Base-by-base conservation (phyloP, 1,140 invertebrate genomes). In the Armadillidium nasatum region DNA sequence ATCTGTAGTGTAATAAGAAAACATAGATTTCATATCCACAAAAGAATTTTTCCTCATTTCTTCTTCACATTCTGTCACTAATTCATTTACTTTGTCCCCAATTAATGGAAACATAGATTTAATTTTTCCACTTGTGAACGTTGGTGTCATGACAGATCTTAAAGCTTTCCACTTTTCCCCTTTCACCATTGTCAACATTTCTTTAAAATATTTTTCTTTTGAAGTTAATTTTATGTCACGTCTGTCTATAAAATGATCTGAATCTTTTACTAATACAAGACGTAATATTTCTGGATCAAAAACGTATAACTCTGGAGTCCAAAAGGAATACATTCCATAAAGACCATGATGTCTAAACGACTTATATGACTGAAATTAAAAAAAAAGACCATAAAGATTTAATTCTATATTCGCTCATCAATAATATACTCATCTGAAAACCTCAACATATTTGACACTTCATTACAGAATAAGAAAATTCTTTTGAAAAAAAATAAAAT, bases 121-220 rank as follows among this genome's bases (percentile, higher is more conserved):
- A 46, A 73, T 73, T 43, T 73, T 73, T 0, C 72, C 72, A 13
- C 45, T 54, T 22, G 72, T 46, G 45, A 73, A 73, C 22, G 72
- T 73, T 10, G 72, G 72, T 43, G 21, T 73, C 72, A 73, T 46
- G 7, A 73, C 43, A 21, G 72, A 73, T 10, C 72, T 45, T 54
- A 73, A n/a, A 54, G 45, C 72, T 50, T 73, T 73, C 72, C 72
- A 73, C 21, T 73, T 45, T 13, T 33, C 66, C n/a, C 72, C 72
- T 44, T 45, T 73, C 7, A 33, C 72, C 19, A 21, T 73, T 44
- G 72, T 73, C 0, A 73, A 54, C 72, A 73, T 73, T 44, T 7
- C 72, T 11, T 73, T 54, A 6, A 73, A 19, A n/a, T n/a, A n/a
- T n/a, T n/a, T n/a, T n/a, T n/a, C n/a, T n/a, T n/a, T n/a, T n/a